Conservation (phyloP, 2,888 invertebrate genomes). For the Girardia tigrina region DNA sequence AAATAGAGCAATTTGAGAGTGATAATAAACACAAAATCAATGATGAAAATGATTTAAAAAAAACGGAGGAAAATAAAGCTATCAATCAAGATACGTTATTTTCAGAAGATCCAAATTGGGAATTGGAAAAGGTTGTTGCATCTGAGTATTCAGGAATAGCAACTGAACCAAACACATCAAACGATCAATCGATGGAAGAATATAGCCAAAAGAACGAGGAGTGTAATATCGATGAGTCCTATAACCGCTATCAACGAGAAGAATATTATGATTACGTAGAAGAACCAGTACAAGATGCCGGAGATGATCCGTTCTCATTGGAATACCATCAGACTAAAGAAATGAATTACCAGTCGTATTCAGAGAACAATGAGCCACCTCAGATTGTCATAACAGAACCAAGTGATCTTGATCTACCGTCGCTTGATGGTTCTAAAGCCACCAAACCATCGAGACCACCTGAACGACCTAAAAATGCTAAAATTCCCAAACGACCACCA, state of each 20-base stretch:
- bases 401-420: not conserved
- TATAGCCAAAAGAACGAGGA: not conserved
- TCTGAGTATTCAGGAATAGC: not conserved
- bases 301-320: slow-evolving; percentile 16
- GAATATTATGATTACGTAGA: slow-evolving; percentile 7
- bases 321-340: not conserved
- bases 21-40: not conserved
- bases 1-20: not conserved
- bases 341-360: not conserved
- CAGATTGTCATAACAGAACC: not conserved
- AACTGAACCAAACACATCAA: slow-evolving; percentile 4
- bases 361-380: not conserved
- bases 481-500: not conserved
- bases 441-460: slow-evolving; percentile 1
- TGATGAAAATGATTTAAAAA: not conserved
- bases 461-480: not conserved
- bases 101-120: not conserved
- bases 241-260: not conserved
- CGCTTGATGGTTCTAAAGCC: not conserved
- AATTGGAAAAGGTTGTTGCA: not conserved
- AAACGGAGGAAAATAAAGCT: not conserved
- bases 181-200: slow-evolving; percentile 9
- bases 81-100: not conserved
- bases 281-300: not conserved
- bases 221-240: not conserved